phyloP scores from a whole-genome alignment of 2,113 vertebrate genomes.

The Tricholaema leucomelas region DNA sequence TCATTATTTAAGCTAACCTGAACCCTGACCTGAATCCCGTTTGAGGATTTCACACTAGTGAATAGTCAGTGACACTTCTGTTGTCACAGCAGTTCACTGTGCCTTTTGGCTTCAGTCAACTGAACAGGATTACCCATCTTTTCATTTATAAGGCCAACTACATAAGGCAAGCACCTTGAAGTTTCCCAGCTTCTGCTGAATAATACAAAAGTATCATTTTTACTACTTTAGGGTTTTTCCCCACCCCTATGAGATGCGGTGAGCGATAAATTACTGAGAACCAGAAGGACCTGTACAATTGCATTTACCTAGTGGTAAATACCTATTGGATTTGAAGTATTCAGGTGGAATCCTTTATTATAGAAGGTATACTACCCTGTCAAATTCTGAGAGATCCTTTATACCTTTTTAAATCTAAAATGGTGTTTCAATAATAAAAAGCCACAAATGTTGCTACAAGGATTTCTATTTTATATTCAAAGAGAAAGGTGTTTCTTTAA shows the following conservation, averaged over 20 bases:
- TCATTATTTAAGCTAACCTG: background rate
- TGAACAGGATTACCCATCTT: background rate
- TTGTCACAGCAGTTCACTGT: background rate
- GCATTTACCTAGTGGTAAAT: background rate
- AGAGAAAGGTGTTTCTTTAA: background rate
- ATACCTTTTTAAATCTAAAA: background rate
- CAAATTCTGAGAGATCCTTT: background rate
- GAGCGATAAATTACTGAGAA: background rate
- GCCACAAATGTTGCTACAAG: background rate
- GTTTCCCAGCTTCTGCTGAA: background rate
- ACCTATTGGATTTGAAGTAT: background rate
- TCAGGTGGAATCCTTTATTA: background rate
- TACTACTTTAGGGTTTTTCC: conserved; percentile 17
- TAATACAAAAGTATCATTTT: background rate
- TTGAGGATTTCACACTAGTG: background rate
- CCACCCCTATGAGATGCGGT: background rate
- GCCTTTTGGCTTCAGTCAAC: background rate
- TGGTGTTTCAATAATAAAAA: background rate
- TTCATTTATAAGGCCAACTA: background rate
- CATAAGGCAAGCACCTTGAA: background rate
- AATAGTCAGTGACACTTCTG: background rate
- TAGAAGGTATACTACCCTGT: background rate
- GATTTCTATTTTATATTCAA: background rate
- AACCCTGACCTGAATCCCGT: background rate
- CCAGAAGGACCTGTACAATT: background rate